phyloP scores from a whole-genome alignment of 2,797 vertebrate species.

The Scyliorhinus canicula region DNA sequence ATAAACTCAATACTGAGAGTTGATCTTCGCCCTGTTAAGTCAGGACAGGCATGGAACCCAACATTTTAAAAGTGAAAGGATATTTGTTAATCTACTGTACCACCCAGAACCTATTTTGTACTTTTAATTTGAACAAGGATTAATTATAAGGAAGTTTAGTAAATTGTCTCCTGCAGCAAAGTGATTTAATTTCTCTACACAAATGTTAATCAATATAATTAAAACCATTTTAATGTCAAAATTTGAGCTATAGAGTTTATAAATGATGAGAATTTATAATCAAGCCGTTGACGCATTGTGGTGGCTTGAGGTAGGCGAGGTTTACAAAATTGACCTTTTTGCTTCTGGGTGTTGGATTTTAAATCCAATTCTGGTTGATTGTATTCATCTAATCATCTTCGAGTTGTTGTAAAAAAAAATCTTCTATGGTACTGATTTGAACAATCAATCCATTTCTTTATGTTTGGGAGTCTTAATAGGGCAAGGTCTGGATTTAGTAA shows the following conservation, averaged over 20 bases:
- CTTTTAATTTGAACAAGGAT: not conserved
- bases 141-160: not conserved
- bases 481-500: not conserved
- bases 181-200: not conserved
- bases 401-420: not conserved
- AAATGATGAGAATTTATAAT: too few species aligned
- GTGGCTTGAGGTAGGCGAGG: too few species aligned
- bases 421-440: not conserved
- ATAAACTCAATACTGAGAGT: not conserved
- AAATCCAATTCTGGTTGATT: not conserved
- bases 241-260: not conserved
- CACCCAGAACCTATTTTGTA: not conserved
- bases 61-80: not conserved
- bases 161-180: not conserved
- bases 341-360: not conserved
- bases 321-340: not conserved
- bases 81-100: not conserved
- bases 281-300: too few species aligned
- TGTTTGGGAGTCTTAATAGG: not conserved
- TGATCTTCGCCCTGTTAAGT: not conserved
- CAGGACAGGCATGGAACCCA: not conserved
- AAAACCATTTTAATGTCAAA: not conserved
- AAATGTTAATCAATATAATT: not conserved
- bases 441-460: not conserved
- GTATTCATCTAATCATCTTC: not conserved